Evolutionary conservation across 2,888 invertebrate species (phyloP).

Genomic region (Crossocerus cetratus): DNA sequence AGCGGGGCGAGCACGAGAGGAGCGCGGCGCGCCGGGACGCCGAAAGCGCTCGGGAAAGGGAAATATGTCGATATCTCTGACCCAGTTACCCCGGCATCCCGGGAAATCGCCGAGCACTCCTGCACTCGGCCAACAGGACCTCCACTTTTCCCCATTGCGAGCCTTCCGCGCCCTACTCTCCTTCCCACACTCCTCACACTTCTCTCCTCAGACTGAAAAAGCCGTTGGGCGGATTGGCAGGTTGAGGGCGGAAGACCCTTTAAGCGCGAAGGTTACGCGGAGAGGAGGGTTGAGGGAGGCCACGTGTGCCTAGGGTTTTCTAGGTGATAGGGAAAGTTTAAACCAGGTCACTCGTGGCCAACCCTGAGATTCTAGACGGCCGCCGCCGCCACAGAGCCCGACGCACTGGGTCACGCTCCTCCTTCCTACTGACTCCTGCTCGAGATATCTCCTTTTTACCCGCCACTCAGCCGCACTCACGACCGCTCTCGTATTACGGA

Average conservation of each 20-base stretch:
- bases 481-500: constrained; percentile 3
- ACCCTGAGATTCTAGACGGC: constrained; percentile 45
- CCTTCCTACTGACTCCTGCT: constrained; percentile 31
- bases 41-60: constrained; percentile 36
- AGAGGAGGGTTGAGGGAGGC: constrained; percentile 28
- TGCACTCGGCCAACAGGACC: too few species aligned
- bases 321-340: constrained; percentile 43
- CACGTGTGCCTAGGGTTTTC: constrained; percentile 15
- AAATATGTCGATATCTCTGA: constrained; percentile 67
- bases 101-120: constrained; percentile 57
- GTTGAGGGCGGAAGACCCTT: too few species aligned
- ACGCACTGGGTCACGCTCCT: constrained; percentile 51
- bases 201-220: too few species aligned
- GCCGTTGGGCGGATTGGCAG: too few species aligned
- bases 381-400: constrained; percentile 23
- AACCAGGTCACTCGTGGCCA: constrained; percentile 52
- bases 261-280: not conserved
- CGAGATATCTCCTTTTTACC: not conserved
- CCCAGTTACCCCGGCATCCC: constrained; percentile 66
- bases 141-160: too few species aligned
- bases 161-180: too few species aligned
- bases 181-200: too few species aligned
- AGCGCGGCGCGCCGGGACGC: constrained; percentile 31
- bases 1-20: constrained; percentile 40
- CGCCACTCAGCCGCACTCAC: not conserved